A percentile compares a stretch with the other conserved stretches of the same genome.
Conservation (phyloP, 1,140 invertebrate genomes). For the Sinonovacula constricta region DNA sequence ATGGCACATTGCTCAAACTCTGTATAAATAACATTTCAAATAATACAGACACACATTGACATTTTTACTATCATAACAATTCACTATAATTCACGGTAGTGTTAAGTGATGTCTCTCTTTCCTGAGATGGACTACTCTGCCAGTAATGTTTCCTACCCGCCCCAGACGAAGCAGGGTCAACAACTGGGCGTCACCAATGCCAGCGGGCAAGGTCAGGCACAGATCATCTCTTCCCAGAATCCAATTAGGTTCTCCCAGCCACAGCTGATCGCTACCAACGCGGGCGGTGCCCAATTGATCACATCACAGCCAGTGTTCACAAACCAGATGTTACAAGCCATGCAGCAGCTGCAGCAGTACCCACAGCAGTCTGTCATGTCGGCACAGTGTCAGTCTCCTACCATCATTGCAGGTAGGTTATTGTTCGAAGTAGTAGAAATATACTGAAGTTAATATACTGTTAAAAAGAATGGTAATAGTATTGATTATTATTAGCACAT, state of each 20-base stretch:
- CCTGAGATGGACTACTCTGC: too few species aligned
- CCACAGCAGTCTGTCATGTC: slow-evolving; percentile 63
- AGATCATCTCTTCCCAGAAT: slow-evolving; percentile 68
- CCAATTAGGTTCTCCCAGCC: slow-evolving; percentile 66
- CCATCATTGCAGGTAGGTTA: slow-evolving; percentile 65
- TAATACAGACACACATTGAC: too few species aligned
- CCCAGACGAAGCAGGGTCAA: slow-evolving; percentile 65
- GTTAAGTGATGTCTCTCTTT: too few species aligned
- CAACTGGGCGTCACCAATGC: slow-evolving; percentile 55
- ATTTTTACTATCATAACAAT: too few species aligned
- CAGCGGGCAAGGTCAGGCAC: slow-evolving; percentile 58
- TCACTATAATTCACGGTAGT: too few species aligned
- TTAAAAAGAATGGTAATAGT: too few species aligned
- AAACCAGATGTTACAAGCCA: slow-evolving; percentile 74
- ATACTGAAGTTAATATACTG: too few species aligned
- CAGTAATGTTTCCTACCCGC: not conserved
- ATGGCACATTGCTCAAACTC: too few species aligned
- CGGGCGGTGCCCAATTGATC: slow-evolving; percentile 68
- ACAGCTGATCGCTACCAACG: slow-evolving; percentile 67
- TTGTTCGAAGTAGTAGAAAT: too few species aligned
- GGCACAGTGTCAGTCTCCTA: slow-evolving; percentile 66
- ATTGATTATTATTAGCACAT: too few species aligned
- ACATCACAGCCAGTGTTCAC: slow-evolving; percentile 72
- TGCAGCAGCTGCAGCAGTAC: slow-evolving; percentile 67
- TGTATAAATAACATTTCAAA: too few species aligned